Conservation (phyloP, 2,888 invertebrate species). For the Flexamia atlantica region DNA sequence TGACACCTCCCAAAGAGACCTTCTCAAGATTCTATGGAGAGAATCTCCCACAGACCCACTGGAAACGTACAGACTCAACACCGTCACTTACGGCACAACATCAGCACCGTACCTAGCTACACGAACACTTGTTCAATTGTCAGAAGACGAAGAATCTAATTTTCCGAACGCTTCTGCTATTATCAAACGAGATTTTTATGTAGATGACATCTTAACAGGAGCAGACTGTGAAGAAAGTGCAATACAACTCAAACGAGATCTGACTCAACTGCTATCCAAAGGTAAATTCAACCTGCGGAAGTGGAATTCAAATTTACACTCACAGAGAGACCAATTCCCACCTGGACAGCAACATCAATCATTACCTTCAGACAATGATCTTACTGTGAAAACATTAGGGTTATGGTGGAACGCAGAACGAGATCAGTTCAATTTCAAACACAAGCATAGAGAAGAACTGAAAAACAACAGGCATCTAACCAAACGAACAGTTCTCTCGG, state of each 20-base stretch:
- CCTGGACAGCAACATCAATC: neutral
- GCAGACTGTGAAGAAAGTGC: neutral
- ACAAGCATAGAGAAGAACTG: neutral
- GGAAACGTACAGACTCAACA: neutral
- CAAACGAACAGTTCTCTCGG: neutral
- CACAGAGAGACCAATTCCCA: neutral
- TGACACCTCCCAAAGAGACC: slow-evolving; percentile 64
- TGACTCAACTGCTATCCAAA: neutral
- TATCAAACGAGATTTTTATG: neutral
- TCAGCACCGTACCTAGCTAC: neutral
- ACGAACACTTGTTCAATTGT: neutral
- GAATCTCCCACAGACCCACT: neutral
- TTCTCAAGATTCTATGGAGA: slow-evolving; percentile 62
- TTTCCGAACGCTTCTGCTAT: neutral
- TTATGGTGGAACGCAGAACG: slow-evolving; percentile 31
- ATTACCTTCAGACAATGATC: neutral
- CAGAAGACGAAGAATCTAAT: neutral
- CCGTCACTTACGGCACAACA: neutral
- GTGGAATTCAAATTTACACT: neutral
- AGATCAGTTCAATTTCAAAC: slow-evolving; percentile 22
- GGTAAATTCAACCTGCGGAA: neutral
- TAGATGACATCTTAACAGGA: neutral
- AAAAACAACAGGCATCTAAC: neutral
- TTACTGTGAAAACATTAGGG: slow-evolving; percentile 44
- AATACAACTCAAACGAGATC: neutral